These are phyloP conservation scores for Spodoptera picta DNA, from an alignment of 2,888 invertebrate species.

Conservation along the genomic window DNA sequence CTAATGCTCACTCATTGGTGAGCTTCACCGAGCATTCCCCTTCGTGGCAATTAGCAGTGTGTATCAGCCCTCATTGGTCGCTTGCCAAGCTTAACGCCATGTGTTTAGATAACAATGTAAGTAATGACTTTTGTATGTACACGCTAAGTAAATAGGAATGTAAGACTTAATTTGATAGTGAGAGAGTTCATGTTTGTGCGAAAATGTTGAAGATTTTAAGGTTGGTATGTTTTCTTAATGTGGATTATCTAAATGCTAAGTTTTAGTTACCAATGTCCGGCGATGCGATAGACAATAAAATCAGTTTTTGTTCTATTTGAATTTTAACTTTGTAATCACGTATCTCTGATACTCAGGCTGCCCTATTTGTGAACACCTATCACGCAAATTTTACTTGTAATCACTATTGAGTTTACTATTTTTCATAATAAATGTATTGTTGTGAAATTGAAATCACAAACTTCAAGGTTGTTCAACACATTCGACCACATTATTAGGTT, in stretches of 20 bases:
- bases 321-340: no score
- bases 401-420: no score
- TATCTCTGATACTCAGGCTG: no score
- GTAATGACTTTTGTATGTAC: slow-evolving; percentile 16
- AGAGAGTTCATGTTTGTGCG: background rate
- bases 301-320: no score
- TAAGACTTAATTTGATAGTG: background rate
- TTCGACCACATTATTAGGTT: background rate
- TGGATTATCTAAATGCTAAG: no score
- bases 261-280: no score
- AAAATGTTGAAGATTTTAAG: no score
- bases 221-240: no score
- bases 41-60: slow-evolving; percentile 80
- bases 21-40: slow-evolving; percentile 84
- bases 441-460: background rate
- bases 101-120: slow-evolving; percentile 30
- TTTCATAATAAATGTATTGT: no score
- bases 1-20: slow-evolving; percentile 87
- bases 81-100: slow-evolving; percentile 37
- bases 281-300: no score
- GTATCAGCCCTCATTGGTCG: slow-evolving; percentile 78
- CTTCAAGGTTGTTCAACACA: background rate
- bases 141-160: background rate
- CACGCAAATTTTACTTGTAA: no score
- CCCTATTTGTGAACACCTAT: no score